These are phyloP conservation scores for Leptinotarsa peninsularis DNA, from an alignment of 2,888 invertebrate species.

Conservation along the genomic window DNA sequence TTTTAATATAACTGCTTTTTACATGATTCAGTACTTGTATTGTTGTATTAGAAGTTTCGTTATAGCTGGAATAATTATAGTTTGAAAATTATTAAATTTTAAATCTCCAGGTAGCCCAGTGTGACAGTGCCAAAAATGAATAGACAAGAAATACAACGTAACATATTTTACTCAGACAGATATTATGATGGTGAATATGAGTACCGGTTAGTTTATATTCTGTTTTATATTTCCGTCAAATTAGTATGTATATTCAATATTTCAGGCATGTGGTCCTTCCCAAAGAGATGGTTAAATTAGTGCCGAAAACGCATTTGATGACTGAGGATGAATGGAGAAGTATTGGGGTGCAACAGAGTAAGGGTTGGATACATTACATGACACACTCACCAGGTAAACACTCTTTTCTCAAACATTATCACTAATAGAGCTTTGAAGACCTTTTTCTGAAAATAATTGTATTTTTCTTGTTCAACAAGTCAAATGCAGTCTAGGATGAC, in stretches of 20 bases:
- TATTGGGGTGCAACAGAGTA: conserved; percentile 95
- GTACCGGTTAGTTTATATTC: conserved; percentile 79
- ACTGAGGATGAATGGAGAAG: conserved; percentile 93
- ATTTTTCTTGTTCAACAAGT: no score
- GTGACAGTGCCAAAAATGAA: conserved; percentile 49
- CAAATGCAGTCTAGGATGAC: no score
- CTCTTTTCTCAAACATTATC: neutral
- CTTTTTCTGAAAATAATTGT: no score
- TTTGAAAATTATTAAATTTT: neutral
- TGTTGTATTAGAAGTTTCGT: no score
- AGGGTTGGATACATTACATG: conserved; percentile 98
- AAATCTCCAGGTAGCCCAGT: neutral
- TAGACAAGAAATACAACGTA: conserved; percentile 68
- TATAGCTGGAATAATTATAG: no score
- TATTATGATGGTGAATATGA: conserved; percentile 92
- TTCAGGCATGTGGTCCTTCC: conserved; percentile 91
- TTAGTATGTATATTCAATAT: conserved; percentile 5
- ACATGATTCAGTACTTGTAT: no score
- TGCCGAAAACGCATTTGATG: conserved; percentile 94
- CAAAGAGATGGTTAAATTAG: conserved; percentile 88
- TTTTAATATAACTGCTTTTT: no score
- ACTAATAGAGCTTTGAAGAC: no score
- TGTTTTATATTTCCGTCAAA: neutral
- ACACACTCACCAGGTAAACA: conserved; percentile 87
- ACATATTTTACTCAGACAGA: conserved; percentile 94